Conservation (phyloP, 2,113 vertebrate genomes). For the Lophius piscatorius region DNA sequence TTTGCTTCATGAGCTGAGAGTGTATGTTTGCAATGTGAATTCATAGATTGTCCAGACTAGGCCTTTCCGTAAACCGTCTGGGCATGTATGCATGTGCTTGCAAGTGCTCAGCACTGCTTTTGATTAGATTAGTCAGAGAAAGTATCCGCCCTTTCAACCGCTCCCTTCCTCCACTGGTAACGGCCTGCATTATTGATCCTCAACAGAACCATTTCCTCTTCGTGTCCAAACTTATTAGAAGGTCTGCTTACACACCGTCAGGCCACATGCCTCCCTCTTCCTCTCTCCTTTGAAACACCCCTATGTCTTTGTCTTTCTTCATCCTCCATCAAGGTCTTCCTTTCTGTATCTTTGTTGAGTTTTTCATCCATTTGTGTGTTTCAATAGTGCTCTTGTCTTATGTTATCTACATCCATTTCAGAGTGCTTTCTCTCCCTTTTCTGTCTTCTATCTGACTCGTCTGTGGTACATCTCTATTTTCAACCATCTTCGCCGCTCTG, state of each 20-base stretch:
- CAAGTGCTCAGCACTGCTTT: slow-evolving; percentile 45
- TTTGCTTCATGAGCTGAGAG: slow-evolving; percentile 35
- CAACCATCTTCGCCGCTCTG: slow-evolving; percentile 3
- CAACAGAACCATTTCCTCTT: slow-evolving; percentile 75
- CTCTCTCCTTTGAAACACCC: slow-evolving; percentile 28
- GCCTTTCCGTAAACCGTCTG: slow-evolving; percentile 24
- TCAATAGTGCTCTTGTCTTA: slow-evolving; percentile 37
- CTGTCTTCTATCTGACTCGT: slow-evolving; percentile 18
- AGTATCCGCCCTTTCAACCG: slow-evolving; percentile 66
- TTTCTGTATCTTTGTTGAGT: slow-evolving; percentile 4
- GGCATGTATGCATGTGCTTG: slow-evolving; percentile 15
- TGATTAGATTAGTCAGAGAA: slow-evolving; percentile 74
- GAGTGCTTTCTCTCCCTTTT: slow-evolving; percentile 9
- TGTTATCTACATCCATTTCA: slow-evolving; percentile 28
- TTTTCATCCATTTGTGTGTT: slow-evolving; percentile 35
- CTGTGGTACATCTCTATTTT: slow-evolving; percentile 5
- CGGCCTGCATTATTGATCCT: slow-evolving; percentile 73
- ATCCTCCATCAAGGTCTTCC: slow-evolving; percentile 8
- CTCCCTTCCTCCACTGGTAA: slow-evolving; percentile 46
- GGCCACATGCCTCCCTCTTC: slow-evolving; percentile 14
- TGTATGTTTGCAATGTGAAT: slow-evolving; percentile 42
- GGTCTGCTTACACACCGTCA: slow-evolving; percentile 41
- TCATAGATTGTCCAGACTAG: neutral
- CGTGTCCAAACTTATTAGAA: slow-evolving; percentile 73
- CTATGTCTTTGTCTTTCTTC: slow-evolving; percentile 31